phyloP scores from a whole-genome alignment of 2,888 invertebrate genomes.

The Incurvaria masculella region DNA sequence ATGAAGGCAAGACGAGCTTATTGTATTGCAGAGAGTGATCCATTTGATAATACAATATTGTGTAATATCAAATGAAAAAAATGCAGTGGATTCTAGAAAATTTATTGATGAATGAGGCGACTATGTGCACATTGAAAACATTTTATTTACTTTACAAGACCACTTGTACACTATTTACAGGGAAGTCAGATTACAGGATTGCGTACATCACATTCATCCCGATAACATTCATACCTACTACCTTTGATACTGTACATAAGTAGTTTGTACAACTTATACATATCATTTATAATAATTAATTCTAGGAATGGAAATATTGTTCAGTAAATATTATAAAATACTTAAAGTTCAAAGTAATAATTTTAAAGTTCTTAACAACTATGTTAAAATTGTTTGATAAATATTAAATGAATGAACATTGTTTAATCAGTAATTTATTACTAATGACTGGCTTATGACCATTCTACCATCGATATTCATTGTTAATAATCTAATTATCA shows the following conservation, averaged over 20 bases:
- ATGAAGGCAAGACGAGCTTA: too few relatives aligned
- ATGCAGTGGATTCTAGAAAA: constrained; percentile 49
- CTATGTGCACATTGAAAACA: constrained; percentile 58
- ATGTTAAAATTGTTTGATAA: constrained; percentile 29
- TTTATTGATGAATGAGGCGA: constrained; percentile 57
- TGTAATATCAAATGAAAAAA: constrained; percentile 24
- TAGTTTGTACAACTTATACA: constrained; percentile 51
- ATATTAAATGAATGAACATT: constrained; percentile 34
- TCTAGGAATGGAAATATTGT: constrained; percentile 52
- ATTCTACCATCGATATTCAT: neutral
- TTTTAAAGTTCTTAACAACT: constrained; percentile 39
- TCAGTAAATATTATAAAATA: constrained; percentile 36
- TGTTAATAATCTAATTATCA: too few relatives aligned
- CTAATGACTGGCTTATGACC: constrained; percentile 44
- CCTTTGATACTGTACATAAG: constrained; percentile 44
- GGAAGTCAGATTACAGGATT: constrained; percentile 17
- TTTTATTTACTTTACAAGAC: constrained; percentile 48
- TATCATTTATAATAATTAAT: constrained; percentile 35
- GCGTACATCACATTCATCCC: neutral
- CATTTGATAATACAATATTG: too few relatives aligned
- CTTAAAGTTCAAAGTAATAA: constrained; percentile 51
- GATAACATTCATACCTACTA: neutral
- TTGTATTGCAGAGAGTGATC: too few relatives aligned
- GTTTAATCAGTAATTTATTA: constrained; percentile 17
- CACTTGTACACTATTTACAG: constrained; percentile 51